These are phyloP conservation scores for Dicyrtoma fusca DNA, from an alignment of 2,888 invertebrate species.

Conservation along the genomic window DNA sequence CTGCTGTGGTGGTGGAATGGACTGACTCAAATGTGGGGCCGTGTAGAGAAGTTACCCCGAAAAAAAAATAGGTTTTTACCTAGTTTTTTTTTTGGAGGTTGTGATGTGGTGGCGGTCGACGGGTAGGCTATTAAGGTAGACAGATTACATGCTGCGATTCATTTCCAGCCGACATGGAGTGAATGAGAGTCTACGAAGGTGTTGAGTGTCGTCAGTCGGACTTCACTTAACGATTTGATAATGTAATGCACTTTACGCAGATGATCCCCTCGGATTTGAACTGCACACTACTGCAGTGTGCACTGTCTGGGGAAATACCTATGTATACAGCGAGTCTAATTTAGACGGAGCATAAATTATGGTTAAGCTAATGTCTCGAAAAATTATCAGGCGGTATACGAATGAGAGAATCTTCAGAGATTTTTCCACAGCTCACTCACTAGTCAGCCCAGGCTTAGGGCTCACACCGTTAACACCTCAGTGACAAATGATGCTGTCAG, in stretches of 20 bases:
- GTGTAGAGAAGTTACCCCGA: not conserved
- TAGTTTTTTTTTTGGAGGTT: not conserved
- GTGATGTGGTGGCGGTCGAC: constrained; percentile 3
- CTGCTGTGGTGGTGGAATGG: not conserved
- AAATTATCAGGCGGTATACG: not conserved
- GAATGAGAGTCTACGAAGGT: not conserved
- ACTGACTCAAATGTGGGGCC: not conserved
- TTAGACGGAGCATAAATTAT: not conserved
- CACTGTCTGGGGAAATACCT: not conserved
- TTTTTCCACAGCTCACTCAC: no score
- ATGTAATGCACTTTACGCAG: constrained; percentile 20
- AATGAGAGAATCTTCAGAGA: no score
- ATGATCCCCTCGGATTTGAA: not conserved
- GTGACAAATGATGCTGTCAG: no score
- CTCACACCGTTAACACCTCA: no score
- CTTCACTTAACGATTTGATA: constrained; percentile 22
- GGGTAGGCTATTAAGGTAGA: constrained; percentile 12
- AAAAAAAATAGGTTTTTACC: not conserved
- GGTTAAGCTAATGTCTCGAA: not conserved
- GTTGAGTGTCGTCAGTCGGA: constrained; percentile 14
- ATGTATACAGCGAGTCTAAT: not conserved
- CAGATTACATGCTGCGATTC: constrained; percentile 27
- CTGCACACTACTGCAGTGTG: no score
- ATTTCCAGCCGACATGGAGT: not conserved
- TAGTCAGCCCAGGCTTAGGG: no score